Conservation (phyloP, 2,888 invertebrate species). For the Eilema griseolum region DNA sequence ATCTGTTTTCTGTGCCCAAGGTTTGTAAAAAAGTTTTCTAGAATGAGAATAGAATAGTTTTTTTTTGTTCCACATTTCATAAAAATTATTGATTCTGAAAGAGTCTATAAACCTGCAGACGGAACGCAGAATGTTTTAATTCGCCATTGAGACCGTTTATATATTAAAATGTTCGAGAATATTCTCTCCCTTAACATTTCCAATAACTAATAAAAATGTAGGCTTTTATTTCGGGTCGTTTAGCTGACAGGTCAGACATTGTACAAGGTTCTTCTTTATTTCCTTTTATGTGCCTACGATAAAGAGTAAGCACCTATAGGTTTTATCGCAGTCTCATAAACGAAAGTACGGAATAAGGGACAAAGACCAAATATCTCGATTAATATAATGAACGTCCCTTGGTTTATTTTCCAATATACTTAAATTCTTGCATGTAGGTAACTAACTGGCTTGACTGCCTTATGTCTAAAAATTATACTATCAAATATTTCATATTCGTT, state of each 20-base stretch:
- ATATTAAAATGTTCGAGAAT: conserved; percentile 29
- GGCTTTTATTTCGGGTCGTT: conserved; percentile 54
- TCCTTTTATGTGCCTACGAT: conserved; percentile 62
- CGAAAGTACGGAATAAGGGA: conserved; percentile 63
- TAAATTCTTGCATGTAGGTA: conserved; percentile 36
- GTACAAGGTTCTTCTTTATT: conserved; percentile 59
- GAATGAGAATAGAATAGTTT: not conserved
- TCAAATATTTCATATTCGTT: not conserved
- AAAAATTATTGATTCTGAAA: not conserved
- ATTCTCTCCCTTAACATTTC: conserved; percentile 37
- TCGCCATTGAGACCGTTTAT: conserved; percentile 31
- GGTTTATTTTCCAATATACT: conserved; percentile 54
- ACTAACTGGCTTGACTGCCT: not conserved
- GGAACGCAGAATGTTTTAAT: conserved; percentile 26
- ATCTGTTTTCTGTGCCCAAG: not conserved
- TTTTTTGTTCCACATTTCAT: not conserved
- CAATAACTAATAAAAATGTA: conserved; percentile 54
- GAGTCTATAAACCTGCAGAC: conserved; percentile 24
- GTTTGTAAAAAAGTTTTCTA: not conserved
- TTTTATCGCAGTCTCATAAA: conserved; percentile 66
- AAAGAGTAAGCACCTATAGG: conserved; percentile 56
- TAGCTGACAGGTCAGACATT: conserved; percentile 57
- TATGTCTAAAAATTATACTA: not conserved
- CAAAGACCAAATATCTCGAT: conserved; percentile 61
- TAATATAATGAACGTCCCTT: conserved; percentile 61